These are phyloP conservation scores for Alectura lathami DNA, from an alignment of 2,113 vertebrate genomes.

Conservation along the genomic window DNA sequence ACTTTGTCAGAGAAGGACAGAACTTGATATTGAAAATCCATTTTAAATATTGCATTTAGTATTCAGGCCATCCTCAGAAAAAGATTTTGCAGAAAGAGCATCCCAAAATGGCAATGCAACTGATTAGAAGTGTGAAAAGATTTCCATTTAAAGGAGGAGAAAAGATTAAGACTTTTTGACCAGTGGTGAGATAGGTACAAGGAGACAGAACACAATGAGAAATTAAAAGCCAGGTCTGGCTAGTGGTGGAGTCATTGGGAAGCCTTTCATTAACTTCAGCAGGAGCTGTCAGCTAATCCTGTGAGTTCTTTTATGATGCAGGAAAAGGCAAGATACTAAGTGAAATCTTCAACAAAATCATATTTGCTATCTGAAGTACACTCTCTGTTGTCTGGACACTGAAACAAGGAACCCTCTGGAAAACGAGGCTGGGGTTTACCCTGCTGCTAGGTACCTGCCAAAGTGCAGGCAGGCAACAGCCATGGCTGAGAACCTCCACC, in stretches of 20 bases:
- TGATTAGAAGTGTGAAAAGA: background rate
- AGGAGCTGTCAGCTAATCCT: background rate
- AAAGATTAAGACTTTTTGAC: background rate
- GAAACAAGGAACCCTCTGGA: background rate
- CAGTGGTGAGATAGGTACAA: background rate
- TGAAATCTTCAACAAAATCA: background rate
- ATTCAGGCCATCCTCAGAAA: background rate
- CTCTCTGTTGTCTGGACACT: background rate
- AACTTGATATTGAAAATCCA: background rate
- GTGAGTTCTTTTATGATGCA: background rate
- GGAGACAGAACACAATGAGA: background rate
- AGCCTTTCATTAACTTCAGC: background rate
- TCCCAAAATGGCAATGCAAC: background rate
- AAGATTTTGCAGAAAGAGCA: background rate
- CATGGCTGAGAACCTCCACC: background rate
- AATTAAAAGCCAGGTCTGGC: background rate
- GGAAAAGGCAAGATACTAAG: background rate
- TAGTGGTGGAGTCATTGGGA: background rate
- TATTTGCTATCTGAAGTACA: background rate
- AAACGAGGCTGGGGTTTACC: background rate
- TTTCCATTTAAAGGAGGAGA: background rate
- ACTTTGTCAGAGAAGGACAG: background rate
- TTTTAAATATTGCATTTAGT: background rate
- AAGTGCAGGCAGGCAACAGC: background rate
- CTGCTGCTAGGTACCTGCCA: too few species aligned